Evolutionary conservation across 2,888 invertebrate species (phyloP).

Genomic region (Trilocha varians): DNA sequence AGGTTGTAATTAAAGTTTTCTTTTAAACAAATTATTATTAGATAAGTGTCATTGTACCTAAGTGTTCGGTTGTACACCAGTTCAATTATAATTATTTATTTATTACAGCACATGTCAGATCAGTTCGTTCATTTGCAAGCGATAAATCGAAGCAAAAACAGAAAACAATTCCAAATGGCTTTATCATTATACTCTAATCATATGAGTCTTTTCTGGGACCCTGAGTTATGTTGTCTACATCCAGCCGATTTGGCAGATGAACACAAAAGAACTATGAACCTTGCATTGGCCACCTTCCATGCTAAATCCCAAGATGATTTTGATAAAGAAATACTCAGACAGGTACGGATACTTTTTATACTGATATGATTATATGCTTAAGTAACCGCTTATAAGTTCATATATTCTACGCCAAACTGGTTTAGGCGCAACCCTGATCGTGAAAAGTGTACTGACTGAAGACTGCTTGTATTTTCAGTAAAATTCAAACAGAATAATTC

Average conservation of each 20-base stretch:
- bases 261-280: background rate
- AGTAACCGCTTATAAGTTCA: too few species aligned
- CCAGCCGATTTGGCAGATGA: conserved; percentile 1
- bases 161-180: conserved; percentile 1
- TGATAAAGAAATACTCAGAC: background rate
- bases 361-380: too few species aligned
- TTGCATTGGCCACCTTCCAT: conserved; percentile 1
- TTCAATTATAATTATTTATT: background rate
- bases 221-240: conserved; percentile 1
- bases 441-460: too few species aligned
- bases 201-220: conserved; percentile 4
- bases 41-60: too few species aligned
- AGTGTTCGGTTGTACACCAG: too few species aligned
- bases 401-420: background rate
- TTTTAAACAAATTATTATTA: too few species aligned
- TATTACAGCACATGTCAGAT: conserved; percentile 1
- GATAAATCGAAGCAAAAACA: conserved; percentile 5
- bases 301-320: background rate
- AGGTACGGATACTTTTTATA: too few species aligned
- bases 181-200: background rate
- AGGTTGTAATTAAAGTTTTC: too few species aligned
- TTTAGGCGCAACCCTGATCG: too few species aligned
- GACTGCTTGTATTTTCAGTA: too few species aligned
- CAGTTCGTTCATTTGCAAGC: background rate
- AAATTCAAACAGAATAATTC: too few species aligned